phyloP scores from a whole-genome alignment of 2,888 invertebrate genomes.

The Rotaria macrura region DNA sequence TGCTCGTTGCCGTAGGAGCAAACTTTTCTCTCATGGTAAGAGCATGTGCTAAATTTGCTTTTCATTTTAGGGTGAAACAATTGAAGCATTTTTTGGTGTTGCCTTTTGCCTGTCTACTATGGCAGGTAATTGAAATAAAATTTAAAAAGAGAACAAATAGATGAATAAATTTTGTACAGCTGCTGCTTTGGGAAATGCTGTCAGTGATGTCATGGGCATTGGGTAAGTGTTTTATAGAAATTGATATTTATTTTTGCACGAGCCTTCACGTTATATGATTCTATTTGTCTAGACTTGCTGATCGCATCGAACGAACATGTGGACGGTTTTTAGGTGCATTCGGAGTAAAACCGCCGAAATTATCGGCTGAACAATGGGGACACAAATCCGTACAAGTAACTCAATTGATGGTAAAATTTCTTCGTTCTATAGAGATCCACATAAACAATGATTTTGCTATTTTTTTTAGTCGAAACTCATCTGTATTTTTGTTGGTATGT shows the following conservation, averaged over 20 bases:
- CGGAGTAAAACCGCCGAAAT: neutral
- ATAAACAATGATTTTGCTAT: neutral
- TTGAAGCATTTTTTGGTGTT: conserved; percentile 26
- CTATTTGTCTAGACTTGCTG: neutral
- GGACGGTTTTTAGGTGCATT: neutral
- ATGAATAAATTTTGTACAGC: neutral
- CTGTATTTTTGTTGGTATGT: neutral
- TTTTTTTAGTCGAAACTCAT: neutral
- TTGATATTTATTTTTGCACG: neutral
- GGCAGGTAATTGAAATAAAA: conserved; percentile 12
- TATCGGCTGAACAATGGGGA: neutral
- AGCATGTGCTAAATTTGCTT: too few species aligned
- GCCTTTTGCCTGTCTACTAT: conserved; percentile 30
- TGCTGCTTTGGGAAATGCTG: conserved; percentile 32
- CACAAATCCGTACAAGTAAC: neutral
- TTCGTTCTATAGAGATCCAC: neutral
- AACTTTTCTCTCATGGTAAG: neutral
- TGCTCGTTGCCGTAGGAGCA: conserved; percentile 31
- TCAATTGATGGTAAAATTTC: neutral
- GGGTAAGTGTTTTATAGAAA: neutral
- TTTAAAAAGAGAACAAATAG: too few species aligned
- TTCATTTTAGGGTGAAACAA: conserved; percentile 29
- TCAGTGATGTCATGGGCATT: conserved; percentile 31
- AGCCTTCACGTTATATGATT: neutral
- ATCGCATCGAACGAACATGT: conserved; percentile 1